Base-by-base conservation (phyloP, 2,888 invertebrate species). In the Limnephilus auricula region DNA sequence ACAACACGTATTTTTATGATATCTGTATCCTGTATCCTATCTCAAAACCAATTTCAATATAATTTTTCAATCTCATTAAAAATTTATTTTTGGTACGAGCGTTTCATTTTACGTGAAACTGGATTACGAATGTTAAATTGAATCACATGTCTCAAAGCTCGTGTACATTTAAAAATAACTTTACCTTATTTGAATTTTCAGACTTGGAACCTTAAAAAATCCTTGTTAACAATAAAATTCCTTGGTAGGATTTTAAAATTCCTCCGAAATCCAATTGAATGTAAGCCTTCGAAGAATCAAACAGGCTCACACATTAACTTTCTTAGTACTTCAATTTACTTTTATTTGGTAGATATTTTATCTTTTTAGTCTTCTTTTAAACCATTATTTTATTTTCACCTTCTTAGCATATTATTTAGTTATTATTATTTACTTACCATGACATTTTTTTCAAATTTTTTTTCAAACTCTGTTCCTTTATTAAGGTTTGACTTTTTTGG, bases 41-140 rank as follows among this genome's bases (percentile, higher is more conserved):
- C 18, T 25, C n/a, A 65, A 65, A 65, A 65, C 4, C 13, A 18
- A 65, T 5, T 65, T 65, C 25, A 9, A 65, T 25, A 2, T 25
- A 25, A 65, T 25, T 65, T 65, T 65, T 65, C 50, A 25, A 65
- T 6, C 5, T 25, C 25, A 65, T 18, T 18, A 65, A 65, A 65
- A 18, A 10, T 65, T 65, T 25, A 9, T 65, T 65, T 65, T 65
- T 65, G 65, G 25, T 25, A n/a, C n/a, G 25, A 65, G 25, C 45
- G 45, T 85, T 85, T 85, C 65, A 25, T 65, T 65, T 65, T 25
- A 25, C 65, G 65, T 6, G 25, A 65, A 85, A 40, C 30, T 15
- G 85, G 34, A 40, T 85, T 85, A 85, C 40, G 30, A 80, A 31
- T 80, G 80, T 32, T 15, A 80, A 80, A 31, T 80, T 80, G 32